phyloP scores from a whole-genome alignment of 1,140 invertebrate species.

The Phocides pigmalion region DNA sequence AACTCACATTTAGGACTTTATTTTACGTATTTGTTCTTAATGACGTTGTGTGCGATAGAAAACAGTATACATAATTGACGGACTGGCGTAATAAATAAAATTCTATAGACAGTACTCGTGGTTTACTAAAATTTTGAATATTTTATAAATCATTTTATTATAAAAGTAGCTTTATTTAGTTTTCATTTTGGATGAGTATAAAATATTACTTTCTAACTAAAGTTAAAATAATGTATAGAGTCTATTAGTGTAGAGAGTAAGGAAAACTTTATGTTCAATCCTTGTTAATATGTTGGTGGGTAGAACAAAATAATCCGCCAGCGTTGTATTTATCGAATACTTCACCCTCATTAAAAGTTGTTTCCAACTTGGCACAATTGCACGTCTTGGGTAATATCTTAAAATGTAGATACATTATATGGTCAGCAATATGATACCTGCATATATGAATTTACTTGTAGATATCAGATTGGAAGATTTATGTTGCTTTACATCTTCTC shows the following conservation, averaged over 20 bases:
- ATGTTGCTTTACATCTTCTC: too few relatives aligned
- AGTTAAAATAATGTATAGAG: not conserved
- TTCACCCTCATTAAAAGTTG: conserved; percentile 12
- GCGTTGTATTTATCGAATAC: conserved; percentile 18
- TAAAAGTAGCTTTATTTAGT: too few relatives aligned
- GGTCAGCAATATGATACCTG: not conserved
- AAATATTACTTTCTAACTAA: not conserved
- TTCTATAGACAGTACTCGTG: too few relatives aligned
- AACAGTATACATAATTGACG: too few relatives aligned
- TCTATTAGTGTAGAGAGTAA: not conserved
- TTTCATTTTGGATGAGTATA: not conserved
- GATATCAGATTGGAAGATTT: not conserved
- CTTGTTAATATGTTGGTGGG: too few relatives aligned
- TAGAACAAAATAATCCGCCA: too few relatives aligned
- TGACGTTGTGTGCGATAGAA: too few relatives aligned
- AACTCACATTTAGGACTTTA: too few relatives aligned
- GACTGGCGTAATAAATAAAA: too few relatives aligned
- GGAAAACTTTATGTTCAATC: not conserved
- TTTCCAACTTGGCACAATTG: conserved; percentile 7
- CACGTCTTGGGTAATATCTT: conserved; percentile 6
- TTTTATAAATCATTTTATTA: too few relatives aligned
- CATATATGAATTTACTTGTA: not conserved
- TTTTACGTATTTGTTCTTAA: too few relatives aligned
- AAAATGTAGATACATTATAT: not conserved
- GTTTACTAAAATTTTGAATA: too few relatives aligned